phyloP scores from a whole-genome alignment of 2,888 invertebrate species.

The Macrosiphum euphorbiae region DNA sequence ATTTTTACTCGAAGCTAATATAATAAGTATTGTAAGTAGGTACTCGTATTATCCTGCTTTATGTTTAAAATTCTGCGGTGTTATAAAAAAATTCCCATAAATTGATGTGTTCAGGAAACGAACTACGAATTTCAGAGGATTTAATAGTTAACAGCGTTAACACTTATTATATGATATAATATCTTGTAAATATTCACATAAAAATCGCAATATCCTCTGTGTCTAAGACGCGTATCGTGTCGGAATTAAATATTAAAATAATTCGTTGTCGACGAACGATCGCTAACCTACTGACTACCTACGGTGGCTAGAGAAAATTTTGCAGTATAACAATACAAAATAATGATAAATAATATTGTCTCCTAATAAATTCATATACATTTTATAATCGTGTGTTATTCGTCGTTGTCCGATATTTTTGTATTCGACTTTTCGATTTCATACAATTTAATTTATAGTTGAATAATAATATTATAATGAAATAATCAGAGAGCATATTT shows the following conservation, averaged over 20 bases:
- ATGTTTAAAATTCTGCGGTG: background rate
- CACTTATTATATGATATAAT: background rate
- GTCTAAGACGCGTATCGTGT: background rate
- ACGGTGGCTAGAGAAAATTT: background rate
- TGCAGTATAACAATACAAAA: background rate
- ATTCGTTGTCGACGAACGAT: background rate
- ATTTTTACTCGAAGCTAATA: background rate
- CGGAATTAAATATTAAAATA: background rate
- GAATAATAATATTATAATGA: background rate
- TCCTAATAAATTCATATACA: background rate
- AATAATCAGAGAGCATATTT: background rate
- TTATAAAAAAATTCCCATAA: background rate
- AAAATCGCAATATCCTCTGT: background rate
- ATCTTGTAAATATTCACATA: no score
- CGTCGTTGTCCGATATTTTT: background rate
- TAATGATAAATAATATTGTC: background rate
- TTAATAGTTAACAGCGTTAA: background rate
- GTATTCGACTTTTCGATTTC: background rate
- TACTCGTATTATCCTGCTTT: background rate
- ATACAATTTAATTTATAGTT: background rate
- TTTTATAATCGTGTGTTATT: background rate
- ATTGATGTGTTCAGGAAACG: background rate
- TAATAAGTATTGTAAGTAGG: background rate
- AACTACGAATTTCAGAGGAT: background rate
- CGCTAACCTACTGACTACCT: background rate